phyloP scores from a whole-genome alignment of 2,888 invertebrate genomes.

The Ferdinandea cuprea region DNA sequence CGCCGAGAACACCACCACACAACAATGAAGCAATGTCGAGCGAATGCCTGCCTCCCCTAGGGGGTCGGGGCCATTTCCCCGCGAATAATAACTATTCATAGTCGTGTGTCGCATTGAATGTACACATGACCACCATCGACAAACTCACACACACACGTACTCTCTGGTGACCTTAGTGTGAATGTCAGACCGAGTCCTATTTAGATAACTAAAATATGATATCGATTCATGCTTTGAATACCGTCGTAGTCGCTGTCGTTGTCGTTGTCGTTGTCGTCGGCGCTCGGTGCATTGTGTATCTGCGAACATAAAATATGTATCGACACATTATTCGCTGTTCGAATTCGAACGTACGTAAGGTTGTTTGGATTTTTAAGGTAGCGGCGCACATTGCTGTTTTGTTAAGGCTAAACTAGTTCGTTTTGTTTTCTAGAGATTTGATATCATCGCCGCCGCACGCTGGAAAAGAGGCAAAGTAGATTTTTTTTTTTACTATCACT shows the following conservation, averaged over 20 bases:
- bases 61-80: too few relatives aligned
- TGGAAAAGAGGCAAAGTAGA: neutral
- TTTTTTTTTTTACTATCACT: neutral
- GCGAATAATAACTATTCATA: conserved; percentile 1
- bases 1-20: too few relatives aligned
- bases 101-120: conserved; percentile 61
- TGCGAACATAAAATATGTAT: conserved; percentile 38
- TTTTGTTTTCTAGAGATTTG: too few relatives aligned
- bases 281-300: conserved; percentile 45
- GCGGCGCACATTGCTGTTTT: neutral
- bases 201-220: conserved; percentile 71
- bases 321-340: neutral
- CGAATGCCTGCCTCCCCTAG: conserved; percentile 37
- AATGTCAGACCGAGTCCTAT: conserved; percentile 71
- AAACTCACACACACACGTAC: neutral
- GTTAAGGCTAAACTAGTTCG: conserved; percentile 39
- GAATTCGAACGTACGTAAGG: conserved; percentile 3
- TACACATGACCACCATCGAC: conserved; percentile 33
- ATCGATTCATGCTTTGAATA: conserved; percentile 69
- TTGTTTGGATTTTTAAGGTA: neutral
- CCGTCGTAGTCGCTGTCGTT: too few relatives aligned
- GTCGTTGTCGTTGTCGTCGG: too few relatives aligned
- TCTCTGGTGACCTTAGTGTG: conserved; percentile 68
- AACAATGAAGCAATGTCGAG: conserved; percentile 46
- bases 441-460: too few relatives aligned